Conservation (phyloP, 2,113 vertebrate genomes). For the Nerophis lumbriciformis region DNA sequence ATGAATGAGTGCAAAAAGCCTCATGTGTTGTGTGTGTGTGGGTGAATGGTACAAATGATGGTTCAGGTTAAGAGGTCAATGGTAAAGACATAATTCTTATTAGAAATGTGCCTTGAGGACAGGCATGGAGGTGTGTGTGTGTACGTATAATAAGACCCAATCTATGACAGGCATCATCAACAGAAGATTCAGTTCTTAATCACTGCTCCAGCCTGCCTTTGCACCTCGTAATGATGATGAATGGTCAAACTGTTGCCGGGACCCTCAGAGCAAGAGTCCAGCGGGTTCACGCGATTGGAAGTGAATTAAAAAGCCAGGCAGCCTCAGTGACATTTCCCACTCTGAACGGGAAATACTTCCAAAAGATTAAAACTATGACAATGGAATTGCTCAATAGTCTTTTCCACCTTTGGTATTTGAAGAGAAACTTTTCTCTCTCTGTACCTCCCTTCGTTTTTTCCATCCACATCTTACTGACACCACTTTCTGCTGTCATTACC, state of each 20-base stretch:
- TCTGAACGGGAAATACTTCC: slow-evolving; percentile 19
- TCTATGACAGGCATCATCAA: slow-evolving; percentile 53
- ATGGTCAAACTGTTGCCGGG: slow-evolving; percentile 55
- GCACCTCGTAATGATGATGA: slow-evolving; percentile 58
- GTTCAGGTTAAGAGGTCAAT: slow-evolving; percentile 39
- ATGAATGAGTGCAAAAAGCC: slow-evolving; percentile 3
- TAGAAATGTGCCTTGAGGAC: slow-evolving; percentile 23
- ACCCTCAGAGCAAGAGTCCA: slow-evolving; percentile 45
- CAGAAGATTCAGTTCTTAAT: slow-evolving; percentile 61
- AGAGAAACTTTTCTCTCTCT: slow-evolving; percentile 6
- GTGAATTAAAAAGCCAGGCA: slow-evolving; percentile 39
- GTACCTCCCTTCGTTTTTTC: slow-evolving; percentile 14
- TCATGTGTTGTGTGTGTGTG: background rate
- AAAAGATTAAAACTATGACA: slow-evolving; percentile 35
- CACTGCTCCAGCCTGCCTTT: slow-evolving; percentile 55
- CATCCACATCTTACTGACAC: background rate
- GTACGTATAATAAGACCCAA: slow-evolving; percentile 30
- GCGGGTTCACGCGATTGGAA: slow-evolving; percentile 22
- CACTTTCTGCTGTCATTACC: slow-evolving; percentile 25
- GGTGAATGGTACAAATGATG: slow-evolving; percentile 38
- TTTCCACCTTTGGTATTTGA: slow-evolving; percentile 24
- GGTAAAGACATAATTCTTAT: slow-evolving; percentile 34
- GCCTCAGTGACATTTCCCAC: slow-evolving; percentile 34
- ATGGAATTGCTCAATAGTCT: slow-evolving; percentile 43
- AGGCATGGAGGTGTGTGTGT: slow-evolving; percentile 7